Conservation (phyloP, 2,888 invertebrate genomes). For the Julus scandinavius region DNA sequence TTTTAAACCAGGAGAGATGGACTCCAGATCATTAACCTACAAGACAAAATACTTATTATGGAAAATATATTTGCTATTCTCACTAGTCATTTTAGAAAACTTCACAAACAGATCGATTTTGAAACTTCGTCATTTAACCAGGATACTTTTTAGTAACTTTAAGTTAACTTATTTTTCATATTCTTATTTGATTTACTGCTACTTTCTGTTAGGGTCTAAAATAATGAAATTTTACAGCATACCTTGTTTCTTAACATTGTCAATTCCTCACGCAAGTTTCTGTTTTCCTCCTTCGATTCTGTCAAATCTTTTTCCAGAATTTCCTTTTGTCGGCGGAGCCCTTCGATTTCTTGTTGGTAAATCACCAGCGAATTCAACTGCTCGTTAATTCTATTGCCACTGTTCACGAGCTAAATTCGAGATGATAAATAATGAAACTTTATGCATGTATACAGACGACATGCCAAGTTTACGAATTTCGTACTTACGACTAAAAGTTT, state of each 20-base stretch:
- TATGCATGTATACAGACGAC: not conserved
- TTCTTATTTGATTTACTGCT: too few species aligned
- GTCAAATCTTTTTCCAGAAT: not conserved
- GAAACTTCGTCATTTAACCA: too few species aligned
- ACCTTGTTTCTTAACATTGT: not conserved
- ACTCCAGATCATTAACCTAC: not conserved
- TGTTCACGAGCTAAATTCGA: not conserved
- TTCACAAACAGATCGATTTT: too few species aligned
- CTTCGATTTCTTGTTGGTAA: not conserved
- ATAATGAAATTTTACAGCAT: not conserved
- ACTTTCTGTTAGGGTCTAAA: too few species aligned
- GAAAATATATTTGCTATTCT: not conserved
- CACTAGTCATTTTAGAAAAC: not conserved
- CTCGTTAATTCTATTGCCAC: not conserved
- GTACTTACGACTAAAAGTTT: constrained; percentile 7
- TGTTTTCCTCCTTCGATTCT: not conserved
- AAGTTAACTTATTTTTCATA: too few species aligned
- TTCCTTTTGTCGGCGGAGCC: not conserved
- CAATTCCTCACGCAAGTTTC: not conserved
- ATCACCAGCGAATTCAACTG: not conserved
- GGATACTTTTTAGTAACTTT: too few species aligned
- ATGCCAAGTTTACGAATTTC: not conserved
- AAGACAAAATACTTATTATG: not conserved
- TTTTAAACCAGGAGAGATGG: not conserved
- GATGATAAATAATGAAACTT: not conserved